Evolutionary conservation across 2,888 invertebrate genomes (phyloP).

Genomic region (Caenorhabditis zanzibari): DNA sequence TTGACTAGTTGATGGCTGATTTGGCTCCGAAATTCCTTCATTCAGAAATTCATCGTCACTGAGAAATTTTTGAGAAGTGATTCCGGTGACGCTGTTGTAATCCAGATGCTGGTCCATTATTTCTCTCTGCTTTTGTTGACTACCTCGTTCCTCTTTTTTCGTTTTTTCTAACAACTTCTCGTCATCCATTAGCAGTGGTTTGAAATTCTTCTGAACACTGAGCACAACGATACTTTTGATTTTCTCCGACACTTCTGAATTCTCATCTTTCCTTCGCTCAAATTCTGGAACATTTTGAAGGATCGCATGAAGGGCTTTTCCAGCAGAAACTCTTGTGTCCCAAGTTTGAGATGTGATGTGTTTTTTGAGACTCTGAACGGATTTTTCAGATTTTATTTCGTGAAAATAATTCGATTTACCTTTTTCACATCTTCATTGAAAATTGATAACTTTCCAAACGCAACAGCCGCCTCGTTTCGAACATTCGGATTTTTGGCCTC

Average conservation of each 20-base stretch:
- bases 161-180: slow-evolving; percentile 21
- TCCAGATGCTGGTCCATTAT: slow-evolving; percentile 80
- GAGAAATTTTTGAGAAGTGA: slow-evolving; percentile 65
- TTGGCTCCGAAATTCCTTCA: slow-evolving; percentile 13
- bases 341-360: slow-evolving; percentile 73
- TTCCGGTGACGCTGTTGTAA: slow-evolving; percentile 64
- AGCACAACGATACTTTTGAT: slow-evolving; percentile 56
- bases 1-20: slow-evolving; percentile 22
- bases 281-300: slow-evolving; percentile 55
- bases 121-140: slow-evolving; percentile 70
- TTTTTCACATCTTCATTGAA: slow-evolving; percentile 70
- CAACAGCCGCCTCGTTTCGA: slow-evolving; percentile 78
- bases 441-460: slow-evolving; percentile 76
- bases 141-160: slow-evolving; percentile 13
- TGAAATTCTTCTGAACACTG: slow-evolving; percentile 56
- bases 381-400: neutral
- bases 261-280: slow-evolving; percentile 17
- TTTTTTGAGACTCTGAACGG: slow-evolving; percentile 65
- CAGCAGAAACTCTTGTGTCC: slow-evolving; percentile 79
- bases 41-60: slow-evolving; percentile 56
- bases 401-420: slow-evolving; percentile 27
- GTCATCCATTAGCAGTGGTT: slow-evolving; percentile 61
- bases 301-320: slow-evolving; percentile 75
- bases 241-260: slow-evolving; percentile 23
- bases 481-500: slow-evolving; percentile 80